phyloP scores from a whole-genome alignment of 2,888 invertebrate genomes.

The Noctua janthe region DNA sequence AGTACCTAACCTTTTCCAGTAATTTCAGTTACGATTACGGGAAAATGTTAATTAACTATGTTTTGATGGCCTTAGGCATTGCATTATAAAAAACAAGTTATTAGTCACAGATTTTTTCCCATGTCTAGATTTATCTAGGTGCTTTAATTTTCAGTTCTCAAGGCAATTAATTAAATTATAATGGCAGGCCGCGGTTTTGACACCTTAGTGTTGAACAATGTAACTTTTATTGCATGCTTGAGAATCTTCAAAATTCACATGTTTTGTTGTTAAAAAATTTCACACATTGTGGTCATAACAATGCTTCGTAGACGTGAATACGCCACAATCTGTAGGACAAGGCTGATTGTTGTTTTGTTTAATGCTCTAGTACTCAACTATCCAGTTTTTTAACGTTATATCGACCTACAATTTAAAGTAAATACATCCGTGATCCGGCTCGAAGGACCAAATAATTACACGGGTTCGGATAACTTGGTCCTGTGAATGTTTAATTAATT shows the following conservation, averaged over 20 bases:
- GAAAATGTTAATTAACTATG: neutral
- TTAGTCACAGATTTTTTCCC: neutral
- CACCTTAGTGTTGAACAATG: slow-evolving; percentile 51
- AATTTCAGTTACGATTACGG: neutral
- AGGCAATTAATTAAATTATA: slow-evolving; percentile 36
- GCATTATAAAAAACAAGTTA: neutral
- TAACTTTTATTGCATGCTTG: slow-evolving; percentile 53
- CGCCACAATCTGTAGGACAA: slow-evolving; percentile 60
- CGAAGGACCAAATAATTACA: slow-evolving; percentile 13
- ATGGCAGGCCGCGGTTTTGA: slow-evolving; percentile 46
- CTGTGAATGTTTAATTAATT: neutral
- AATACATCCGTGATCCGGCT: neutral
- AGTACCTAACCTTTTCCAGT: slow-evolving; percentile 4
- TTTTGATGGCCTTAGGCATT: neutral
- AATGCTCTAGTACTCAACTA: slow-evolving; percentile 21
- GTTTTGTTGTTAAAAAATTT: slow-evolving; percentile 52
- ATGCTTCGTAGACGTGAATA: slow-evolving; percentile 49
- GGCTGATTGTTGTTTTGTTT: slow-evolving; percentile 52
- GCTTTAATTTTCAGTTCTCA: slow-evolving; percentile 35
- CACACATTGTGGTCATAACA: slow-evolving; percentile 59
- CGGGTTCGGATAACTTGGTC: neutral
- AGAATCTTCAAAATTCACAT: slow-evolving; percentile 64
- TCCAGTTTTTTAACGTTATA: neutral
- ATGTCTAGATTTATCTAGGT: slow-evolving; percentile 11
- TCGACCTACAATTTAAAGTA: neutral